Percentiles rank a stretch among this genome's conserved stretches.
Conservation (phyloP, 2,797 vertebrate species). For the Myotis myotis region DNA sequence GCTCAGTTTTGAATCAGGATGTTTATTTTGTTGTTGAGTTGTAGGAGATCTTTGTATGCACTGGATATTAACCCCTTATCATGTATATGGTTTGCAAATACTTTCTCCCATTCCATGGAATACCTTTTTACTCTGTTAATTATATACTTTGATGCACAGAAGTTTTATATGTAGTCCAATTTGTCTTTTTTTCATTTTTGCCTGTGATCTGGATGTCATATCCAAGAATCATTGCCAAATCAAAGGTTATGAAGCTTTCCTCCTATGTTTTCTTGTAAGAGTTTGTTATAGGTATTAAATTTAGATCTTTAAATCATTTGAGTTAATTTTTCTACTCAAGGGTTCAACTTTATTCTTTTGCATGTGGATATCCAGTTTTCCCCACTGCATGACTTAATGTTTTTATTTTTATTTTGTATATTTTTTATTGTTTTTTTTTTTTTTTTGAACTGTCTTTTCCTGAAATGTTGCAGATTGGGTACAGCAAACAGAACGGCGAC, state of each 20-base stretch:
- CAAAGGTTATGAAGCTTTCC: not conserved
- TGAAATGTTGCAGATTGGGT: too few relatives aligned
- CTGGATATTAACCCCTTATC: not conserved
- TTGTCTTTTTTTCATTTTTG: not conserved
- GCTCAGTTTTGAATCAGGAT: not conserved
- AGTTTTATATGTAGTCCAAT: not conserved
- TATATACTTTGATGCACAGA: not conserved
- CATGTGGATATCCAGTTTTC: not conserved
- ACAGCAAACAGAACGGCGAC: too few relatives aligned
- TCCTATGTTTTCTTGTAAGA: not conserved
- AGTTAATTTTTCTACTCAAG: not conserved
- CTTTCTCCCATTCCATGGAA: not conserved
- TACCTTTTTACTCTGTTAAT: not conserved
- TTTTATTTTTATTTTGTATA: not conserved
- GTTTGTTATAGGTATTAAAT: not conserved
- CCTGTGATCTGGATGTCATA: not conserved
- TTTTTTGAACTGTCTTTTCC: too few relatives aligned
- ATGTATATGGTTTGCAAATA: not conserved
- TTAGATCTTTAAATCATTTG: not conserved
- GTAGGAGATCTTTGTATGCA: not conserved
- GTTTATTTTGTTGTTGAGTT: not conserved
- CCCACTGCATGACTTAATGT: not conserved
- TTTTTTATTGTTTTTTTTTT: too few relatives aligned
- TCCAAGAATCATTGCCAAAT: not conserved
- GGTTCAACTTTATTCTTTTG: not conserved